Conservation (phyloP, 2,113 vertebrate genomes). For the Laterallus jamaicensis region DNA sequence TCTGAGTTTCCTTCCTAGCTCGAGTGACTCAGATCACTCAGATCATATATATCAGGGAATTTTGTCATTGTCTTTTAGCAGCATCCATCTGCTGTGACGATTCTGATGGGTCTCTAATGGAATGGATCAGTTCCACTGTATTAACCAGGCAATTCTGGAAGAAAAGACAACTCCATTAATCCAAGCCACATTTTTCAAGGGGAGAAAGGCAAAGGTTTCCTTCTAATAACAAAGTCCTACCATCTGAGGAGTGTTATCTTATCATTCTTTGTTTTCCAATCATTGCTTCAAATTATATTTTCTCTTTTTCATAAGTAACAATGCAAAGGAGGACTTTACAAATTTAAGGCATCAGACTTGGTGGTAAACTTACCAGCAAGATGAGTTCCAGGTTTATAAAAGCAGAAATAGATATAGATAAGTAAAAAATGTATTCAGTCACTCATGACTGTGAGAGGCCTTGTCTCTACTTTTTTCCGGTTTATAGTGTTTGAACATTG, state of each 20-base stretch:
- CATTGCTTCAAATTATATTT: not conserved
- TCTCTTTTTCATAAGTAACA: not conserved
- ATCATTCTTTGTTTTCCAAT: not conserved
- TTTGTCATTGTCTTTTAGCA: not conserved
- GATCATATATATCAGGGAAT: not conserved
- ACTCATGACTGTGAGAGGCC: not conserved
- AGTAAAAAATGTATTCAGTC: rapidly evolving
- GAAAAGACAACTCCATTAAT: not conserved
- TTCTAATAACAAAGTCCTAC: not conserved
- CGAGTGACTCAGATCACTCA: not conserved
- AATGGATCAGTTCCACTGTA: not conserved
- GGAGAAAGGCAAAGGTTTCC: not conserved
- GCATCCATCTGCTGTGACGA: not conserved
- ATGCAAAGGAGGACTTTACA: not conserved
- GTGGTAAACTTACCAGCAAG: not conserved
- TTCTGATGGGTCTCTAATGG: not conserved
- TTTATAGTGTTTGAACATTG: not conserved
- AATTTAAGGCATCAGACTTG: not conserved
- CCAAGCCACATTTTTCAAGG: not conserved
- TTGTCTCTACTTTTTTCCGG: not conserved
- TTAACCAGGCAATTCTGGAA: not conserved
- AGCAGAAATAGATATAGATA: not conserved
- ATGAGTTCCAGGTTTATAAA: not conserved
- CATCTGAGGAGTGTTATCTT: not conserved
- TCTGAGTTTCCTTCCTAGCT: not conserved